phyloP scores from a whole-genome alignment of 2,888 invertebrate species.

The Salpingus planirostris region DNA sequence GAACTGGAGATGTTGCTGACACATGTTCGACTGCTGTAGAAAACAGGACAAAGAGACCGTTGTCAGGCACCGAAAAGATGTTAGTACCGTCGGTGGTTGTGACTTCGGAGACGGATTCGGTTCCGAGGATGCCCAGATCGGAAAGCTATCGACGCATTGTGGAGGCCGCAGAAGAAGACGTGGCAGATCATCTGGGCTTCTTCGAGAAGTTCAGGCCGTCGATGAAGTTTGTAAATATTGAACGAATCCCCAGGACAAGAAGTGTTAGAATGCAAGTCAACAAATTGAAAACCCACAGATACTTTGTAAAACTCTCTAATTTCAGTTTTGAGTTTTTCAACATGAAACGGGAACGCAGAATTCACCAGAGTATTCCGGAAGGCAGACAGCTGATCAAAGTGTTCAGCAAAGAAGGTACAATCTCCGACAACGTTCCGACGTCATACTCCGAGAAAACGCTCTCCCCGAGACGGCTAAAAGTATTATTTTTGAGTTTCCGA shows the following conservation, averaged over 20 bases:
- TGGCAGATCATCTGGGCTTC: slow-evolving; percentile 30
- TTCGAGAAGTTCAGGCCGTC: slow-evolving; percentile 38
- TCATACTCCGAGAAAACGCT: slow-evolving; percentile 44
- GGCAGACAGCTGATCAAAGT: slow-evolving; percentile 41
- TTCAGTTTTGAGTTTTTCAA: slow-evolving; percentile 45
- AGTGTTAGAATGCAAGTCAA: slow-evolving; percentile 34
- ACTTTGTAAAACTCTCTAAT: too few relatives aligned
- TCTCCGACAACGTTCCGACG: slow-evolving; percentile 37
- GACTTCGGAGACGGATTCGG: slow-evolving; percentile 42
- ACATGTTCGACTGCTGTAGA: slow-evolving; percentile 44
- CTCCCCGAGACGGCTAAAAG: slow-evolving; percentile 50
- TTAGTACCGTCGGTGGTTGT: slow-evolving; percentile 38
- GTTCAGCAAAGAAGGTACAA: slow-evolving; percentile 33
- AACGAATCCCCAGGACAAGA: slow-evolving; percentile 34
- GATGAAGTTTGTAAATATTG: slow-evolving; percentile 39
- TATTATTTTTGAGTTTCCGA: slow-evolving; percentile 18
- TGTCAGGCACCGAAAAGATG: slow-evolving; percentile 33
- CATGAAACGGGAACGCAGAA: slow-evolving; percentile 41
- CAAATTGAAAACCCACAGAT: not conserved
- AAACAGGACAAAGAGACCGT: slow-evolving; percentile 22
- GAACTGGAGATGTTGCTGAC: slow-evolving; percentile 46
- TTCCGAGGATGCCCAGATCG: slow-evolving; percentile 47
- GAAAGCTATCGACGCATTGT: slow-evolving; percentile 42
- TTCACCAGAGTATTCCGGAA: slow-evolving; percentile 41
- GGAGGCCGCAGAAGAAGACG: slow-evolving; percentile 32